Percentiles rank a stretch among this genome's conserved stretches.
Conservation (phyloP, 1,140 invertebrate species). For the Lucilia cuprina region DNA sequence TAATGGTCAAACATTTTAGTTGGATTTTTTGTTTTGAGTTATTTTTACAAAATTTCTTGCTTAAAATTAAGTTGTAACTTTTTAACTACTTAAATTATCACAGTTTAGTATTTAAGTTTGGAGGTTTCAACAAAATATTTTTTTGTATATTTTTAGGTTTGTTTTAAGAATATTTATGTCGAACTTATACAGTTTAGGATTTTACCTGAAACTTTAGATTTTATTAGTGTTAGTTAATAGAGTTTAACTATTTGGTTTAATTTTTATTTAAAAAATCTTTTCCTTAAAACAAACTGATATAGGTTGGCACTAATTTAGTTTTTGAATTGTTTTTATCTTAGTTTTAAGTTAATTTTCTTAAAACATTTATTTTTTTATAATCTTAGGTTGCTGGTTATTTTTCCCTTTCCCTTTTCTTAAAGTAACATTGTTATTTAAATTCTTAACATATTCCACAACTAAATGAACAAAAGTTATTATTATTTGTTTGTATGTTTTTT, state of each 20-base stretch:
- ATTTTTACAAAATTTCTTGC: neutral
- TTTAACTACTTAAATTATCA: neutral
- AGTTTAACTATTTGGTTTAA: neutral
- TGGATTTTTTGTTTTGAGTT: neutral
- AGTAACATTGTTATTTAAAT: neutral
- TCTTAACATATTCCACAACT: neutral
- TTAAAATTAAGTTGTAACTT: neutral
- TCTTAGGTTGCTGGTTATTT: neutral
- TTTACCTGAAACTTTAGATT: neutral
- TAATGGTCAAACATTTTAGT: neutral
- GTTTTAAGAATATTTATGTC: neutral
- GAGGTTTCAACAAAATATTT: neutral
- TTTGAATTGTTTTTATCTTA: neutral
- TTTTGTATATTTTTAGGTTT: neutral
- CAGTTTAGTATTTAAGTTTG: too few species aligned
- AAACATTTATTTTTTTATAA: neutral
- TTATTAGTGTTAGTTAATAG: neutral
- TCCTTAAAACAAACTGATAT: neutral
- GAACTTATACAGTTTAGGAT: neutral
- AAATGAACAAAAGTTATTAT: slow-evolving; percentile 8
- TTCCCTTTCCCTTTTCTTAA: neutral
- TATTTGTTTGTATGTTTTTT: neutral
- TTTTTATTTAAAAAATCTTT: neutral
- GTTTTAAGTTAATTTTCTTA: neutral
- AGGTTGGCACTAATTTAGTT: neutral